Evolutionary conservation across 2,888 invertebrate genomes (phyloP), one percentile per base, ranked within the genome.

Genomic region (Drosophila nigritarsus): DNA sequence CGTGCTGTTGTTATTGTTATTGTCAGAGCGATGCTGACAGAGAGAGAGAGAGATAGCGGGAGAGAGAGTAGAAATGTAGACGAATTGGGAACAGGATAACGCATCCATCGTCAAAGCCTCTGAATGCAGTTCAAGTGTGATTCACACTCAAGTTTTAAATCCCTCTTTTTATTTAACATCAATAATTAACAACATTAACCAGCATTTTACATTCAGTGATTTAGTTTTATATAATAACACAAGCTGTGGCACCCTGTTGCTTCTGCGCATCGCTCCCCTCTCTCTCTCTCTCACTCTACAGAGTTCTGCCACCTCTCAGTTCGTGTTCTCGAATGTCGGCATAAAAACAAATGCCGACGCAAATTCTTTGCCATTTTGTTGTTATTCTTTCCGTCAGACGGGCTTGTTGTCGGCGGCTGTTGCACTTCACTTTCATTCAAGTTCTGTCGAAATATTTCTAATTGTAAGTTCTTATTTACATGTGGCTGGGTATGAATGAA

Each of bases 11-110:
- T 72, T 68, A 65, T 75, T 78, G 76, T 66, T 73, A 38, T 73
- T 66, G 75, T 58, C 82, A 63, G 38, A 64, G 73, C 72, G 83
- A 89, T 89, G 83, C 89, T 88, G 78, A 73, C 65, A 53, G 73
- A 71, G 61, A 68, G 68, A 68, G 68, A 68, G 68, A 51, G 73
- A 71, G 59, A 68, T 65, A 51, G 76, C 3, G 45, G 13, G 13
- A 20, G 20, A 82, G 70, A 73, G 63, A 65, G 72, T 54, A 30
- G 15, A 42, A 18, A 49, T 34, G 36, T 13, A 34, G 27, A 29
- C 1, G 7, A 15, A 18, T 8, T 24, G 8, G 3, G 40, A 32
- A 3, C 6, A 69, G 68, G 56, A 59, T 40, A 59, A 48, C 30
- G 24, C n/a, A 15, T 15, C 18, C 32, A 66, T 20, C 29, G 11